phyloP scores from a whole-genome alignment of 2,113 vertebrate species.

The Pycnonotus jocosus region DNA sequence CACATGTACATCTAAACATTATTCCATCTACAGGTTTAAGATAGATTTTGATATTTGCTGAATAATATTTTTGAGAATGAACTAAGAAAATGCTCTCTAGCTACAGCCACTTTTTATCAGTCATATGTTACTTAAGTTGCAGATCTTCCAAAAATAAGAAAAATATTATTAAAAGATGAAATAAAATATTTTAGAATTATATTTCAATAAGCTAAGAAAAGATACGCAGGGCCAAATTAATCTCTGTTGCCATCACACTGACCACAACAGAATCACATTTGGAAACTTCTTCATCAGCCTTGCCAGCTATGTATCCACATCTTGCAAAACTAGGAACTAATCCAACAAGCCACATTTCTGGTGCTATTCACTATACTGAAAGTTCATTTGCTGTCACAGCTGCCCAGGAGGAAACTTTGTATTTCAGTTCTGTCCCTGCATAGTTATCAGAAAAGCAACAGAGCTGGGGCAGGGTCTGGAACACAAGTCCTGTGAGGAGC shows the following conservation, averaged over 20 bases:
- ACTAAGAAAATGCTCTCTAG: not conserved
- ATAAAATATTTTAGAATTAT: slow-evolving; percentile 41
- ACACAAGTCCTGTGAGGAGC: rapidly evolving
- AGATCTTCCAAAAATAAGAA: slow-evolving; percentile 48
- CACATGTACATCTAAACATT: not conserved
- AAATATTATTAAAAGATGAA: slow-evolving; percentile 46
- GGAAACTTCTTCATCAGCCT: not conserved
- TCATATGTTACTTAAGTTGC: slow-evolving; percentile 6
- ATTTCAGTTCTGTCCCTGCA: not conserved
- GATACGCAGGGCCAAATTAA: slow-evolving; percentile 29
- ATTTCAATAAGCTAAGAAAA: slow-evolving; percentile 50
- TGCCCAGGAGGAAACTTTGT: not conserved
- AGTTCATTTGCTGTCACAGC: not conserved
- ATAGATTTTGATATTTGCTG: not conserved
- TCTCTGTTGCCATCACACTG: slow-evolving; percentile 10
- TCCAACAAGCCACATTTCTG: not conserved
- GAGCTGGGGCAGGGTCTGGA: not conserved
- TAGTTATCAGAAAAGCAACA: rapidly evolving
- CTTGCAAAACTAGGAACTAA: not conserved
- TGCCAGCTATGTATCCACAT: not conserved
- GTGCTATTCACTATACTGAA: not conserved
- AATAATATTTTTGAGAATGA: not conserved
- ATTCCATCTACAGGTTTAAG: not conserved
- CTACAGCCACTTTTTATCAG: not conserved
- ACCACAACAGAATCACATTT: not conserved